Base-by-base conservation (phyloP, 2,797 vertebrate genomes). In the Esox lucius region DNA sequence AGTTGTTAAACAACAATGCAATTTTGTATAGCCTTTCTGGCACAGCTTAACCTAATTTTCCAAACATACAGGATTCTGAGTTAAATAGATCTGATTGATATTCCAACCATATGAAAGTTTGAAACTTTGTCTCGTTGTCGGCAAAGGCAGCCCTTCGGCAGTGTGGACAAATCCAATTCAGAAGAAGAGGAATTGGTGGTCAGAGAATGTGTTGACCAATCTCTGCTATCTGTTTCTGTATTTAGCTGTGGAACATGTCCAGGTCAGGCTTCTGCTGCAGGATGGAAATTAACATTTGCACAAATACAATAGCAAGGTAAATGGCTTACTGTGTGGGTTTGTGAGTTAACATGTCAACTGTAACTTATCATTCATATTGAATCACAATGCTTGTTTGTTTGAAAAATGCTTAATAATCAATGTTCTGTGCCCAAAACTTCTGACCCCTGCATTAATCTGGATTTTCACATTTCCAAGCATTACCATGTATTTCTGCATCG, bases 81-180 rank as follows among this genome's bases (percentile, higher is more conserved):
- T 84, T 31, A 24, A 84, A 88, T 85, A 22, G 59, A 84, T 74
- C 77, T 81, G 83, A 80, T 46, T 46, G 80, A 77, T 78, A 72
- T 86, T 84, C 66, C 74, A 74, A 84, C 76, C 77, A 22, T 71
- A 83, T 77, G 67, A 84, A 87, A 76, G 61, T 86, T 86, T 82
- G 9, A 84, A 80, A 84, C 56, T 68, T 53, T 85, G 84, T 75
- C 68, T 87, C 73, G 48, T 80, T 74, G 78, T 82, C 75, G 79
- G 81, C 48, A 73, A 11, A 61, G 22, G 22, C 70, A 75, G 84
- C 81, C 86, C 82, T 83, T 84, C 67, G 65, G 83, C 84, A 42
- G 75, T 61, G 3, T 59, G 77, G 74, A 76, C 66, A 75, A 85
- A 89, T 89, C 85, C 76, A 86, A 91, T 87, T 85, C 77, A 75